phyloP scores from a whole-genome alignment of 1,140 invertebrate genomes.

The Stratiolaelaps scimitus region DNA sequence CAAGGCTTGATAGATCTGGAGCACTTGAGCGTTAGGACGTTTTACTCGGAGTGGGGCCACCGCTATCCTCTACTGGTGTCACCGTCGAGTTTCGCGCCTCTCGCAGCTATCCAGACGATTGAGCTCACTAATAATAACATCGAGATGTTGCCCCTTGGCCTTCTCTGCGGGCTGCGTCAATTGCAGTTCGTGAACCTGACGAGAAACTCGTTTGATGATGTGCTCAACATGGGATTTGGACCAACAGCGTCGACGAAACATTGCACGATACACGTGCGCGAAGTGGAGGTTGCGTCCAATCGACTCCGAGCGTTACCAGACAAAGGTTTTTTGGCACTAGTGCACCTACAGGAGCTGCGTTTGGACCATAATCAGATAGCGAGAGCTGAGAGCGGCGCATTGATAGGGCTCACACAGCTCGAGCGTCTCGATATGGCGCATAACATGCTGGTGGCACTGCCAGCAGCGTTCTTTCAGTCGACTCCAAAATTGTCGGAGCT shows the following conservation, averaged over 20 bases:
- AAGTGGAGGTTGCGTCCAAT: constrained; percentile 62
- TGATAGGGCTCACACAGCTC: constrained; percentile 52
- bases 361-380: constrained; percentile 62
- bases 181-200: constrained; percentile 42
- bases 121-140: constrained; percentile 67
- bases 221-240: too few relatives aligned
- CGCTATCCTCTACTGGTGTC: constrained; percentile 60
- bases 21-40: constrained; percentile 36
- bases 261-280: too few relatives aligned
- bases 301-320: constrained; percentile 60
- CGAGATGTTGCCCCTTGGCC: constrained; percentile 55
- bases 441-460: constrained; percentile 66
- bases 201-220: constrained; percentile 51
- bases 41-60: constrained; percentile 51
- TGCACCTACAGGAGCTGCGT: constrained; percentile 58
- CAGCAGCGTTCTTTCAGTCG: constrained; percentile 66
- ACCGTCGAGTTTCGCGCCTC: constrained; percentile 54
- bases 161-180: constrained; percentile 54
- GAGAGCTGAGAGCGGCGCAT: constrained; percentile 55
- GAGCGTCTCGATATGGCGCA: constrained; percentile 60
- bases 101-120: constrained; percentile 54
- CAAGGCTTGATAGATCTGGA: constrained; percentile 34
- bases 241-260: too few relatives aligned
- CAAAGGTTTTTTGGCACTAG: constrained; percentile 58
- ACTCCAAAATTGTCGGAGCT: constrained; percentile 62